Conservation (phyloP, 2,113 vertebrate genomes). For the Hiodon tergisus region DNA sequence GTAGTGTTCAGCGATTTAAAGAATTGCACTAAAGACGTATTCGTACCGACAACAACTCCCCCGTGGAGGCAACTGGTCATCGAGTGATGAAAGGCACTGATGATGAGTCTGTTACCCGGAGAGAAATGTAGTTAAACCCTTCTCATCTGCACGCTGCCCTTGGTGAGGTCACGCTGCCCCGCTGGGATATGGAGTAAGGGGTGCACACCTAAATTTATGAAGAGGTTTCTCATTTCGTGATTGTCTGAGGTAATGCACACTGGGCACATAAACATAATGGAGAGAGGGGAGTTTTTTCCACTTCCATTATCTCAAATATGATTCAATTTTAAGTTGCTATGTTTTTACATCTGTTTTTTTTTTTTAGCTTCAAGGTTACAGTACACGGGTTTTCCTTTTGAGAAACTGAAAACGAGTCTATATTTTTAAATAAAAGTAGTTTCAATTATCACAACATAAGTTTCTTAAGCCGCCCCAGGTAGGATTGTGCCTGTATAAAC, state of each 20-base stretch:
- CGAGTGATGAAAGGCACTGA: too few relatives aligned
- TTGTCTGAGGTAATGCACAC: neutral
- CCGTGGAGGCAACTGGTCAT: neutral
- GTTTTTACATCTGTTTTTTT: conserved; percentile 5
- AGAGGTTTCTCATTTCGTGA: neutral
- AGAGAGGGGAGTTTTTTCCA: too few relatives aligned
- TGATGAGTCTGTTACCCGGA: too few relatives aligned
- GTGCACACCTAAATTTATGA: neutral
- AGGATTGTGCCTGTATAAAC: conserved; percentile 24
- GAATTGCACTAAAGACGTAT: neutral
- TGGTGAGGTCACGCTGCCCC: neutral
- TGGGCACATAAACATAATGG: neutral
- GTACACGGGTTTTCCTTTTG: conserved; percentile 18
- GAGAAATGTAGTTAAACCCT: too few relatives aligned
- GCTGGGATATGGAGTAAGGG: neutral
- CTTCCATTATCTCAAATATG: neutral
- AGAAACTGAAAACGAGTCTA: conserved; percentile 1
- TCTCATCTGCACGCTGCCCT: neutral
- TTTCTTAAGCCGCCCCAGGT: conserved; percentile 6
- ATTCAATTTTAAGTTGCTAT: neutral
- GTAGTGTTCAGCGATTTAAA: neutral
- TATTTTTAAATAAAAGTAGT: conserved; percentile 4
- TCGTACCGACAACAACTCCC: neutral
- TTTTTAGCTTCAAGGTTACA: neutral
- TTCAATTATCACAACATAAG: neutral